Base-by-base conservation (phyloP, 2,888 invertebrate genomes). In the Ochropleura plecta region DNA sequence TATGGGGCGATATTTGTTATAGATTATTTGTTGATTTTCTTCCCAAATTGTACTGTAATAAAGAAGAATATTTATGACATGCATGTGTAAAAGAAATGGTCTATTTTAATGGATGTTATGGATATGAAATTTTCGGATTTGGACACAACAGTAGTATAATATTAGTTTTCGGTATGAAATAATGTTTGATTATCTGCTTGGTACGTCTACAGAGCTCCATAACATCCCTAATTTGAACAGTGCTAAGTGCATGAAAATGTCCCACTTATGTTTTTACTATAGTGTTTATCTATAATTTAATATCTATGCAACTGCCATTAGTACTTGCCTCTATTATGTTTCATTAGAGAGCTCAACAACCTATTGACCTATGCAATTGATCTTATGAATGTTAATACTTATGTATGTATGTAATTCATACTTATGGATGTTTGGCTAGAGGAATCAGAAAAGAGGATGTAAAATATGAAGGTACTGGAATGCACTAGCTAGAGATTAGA, bases 301-400 rank as follows among this genome's bases (percentile, higher is more conserved):
- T 64, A 30, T 30, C 5, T 14, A 79, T 51, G 2, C 20, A 49
- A 76, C 30, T 70, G 46, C 59, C 46, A 46, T 16, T 79, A 3
- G 16, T 46, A 66, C 42, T 48, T 12, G 16, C 53, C 30, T 57
- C 51, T 51, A 6, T 40, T 55, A 9, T 16, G 20, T 53, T 51
- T 79, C 57, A 60, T 30, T 53, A 66, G 12, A 68, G 60, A 71
- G 59, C 62, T 73, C 57, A 62, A 55, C 42, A 55, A 62, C 49
- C 10, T 64, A 20, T 67, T 59, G 40, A 76, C 48, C 14, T 51
- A 80, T 51, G 81, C 66, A 75, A 78, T 70, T 82, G 63, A 78
- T 85, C 75, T 82, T 85, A 78, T 82, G 82, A 83, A 75, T 68
- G 60, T 63, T 70, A 65, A 81, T 71, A 73, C 53, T 40, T 69